Base-by-base conservation (phyloP, 2,113 vertebrate genomes). In the Columbina picui region DNA sequence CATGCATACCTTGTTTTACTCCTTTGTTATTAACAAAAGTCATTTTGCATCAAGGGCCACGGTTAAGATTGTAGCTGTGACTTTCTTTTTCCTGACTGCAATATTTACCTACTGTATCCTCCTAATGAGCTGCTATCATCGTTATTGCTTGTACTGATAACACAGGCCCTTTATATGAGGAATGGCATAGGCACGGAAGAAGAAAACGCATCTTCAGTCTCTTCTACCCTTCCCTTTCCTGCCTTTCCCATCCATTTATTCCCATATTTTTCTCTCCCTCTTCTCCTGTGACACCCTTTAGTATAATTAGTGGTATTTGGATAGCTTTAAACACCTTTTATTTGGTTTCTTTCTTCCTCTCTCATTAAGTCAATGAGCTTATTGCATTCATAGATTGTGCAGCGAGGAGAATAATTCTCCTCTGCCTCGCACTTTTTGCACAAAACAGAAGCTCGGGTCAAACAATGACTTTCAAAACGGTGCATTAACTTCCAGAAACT, bases 41-140 rank as follows among this genome's bases (percentile, higher is more conserved):
- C 5, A 14, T 68, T 36, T 64, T 41, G 20, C 36, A 55, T 13
- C 57, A n/a, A 22, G 78, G 77, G 32, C 59, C 78, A 30, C 47
- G 34, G 32, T 61, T 41, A 3, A 2, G 6, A 10, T 8, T 0
- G 0, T 6, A 22, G 65, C 16, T 64, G 78, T 14, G 61, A 60
- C 20, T 49, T 55, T 29, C 69, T 63, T n/a, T 3, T 64, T 59
- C 32, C 81, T 47, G 29, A 22, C 52, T 45, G 17, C 45, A 2
- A 2, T 25, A 16, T 67, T 78, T 30, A 41, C 68, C 76, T 27
- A 0, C 10, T 9, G 8, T 17, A 7, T 12, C 36, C 30, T 74
- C 41, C 52, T 85, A 70, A 83, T 6, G 38, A 91, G 68, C 14
- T 4, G 0, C 6, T 6, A n/a, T 45, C 63, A 32, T 68, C 22